Percentiles rank a stretch among this genome's conserved stretches.
phyloP scores from a whole-genome alignment of 2,888 invertebrate species.

The Netelia melanura region DNA sequence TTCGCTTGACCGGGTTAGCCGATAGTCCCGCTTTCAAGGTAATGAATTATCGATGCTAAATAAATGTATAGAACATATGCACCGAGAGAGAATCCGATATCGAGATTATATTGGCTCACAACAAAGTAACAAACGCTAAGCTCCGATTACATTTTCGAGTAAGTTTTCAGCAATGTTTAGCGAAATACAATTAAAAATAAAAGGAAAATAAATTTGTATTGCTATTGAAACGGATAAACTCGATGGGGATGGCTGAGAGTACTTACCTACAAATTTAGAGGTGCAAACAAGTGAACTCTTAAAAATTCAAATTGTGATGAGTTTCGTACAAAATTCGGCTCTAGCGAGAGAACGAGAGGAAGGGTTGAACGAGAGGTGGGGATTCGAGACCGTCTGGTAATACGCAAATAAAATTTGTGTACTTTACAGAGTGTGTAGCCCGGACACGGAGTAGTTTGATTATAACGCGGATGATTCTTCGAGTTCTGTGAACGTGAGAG shows the following conservation, averaged over 20 bases:
- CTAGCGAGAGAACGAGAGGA: neutral
- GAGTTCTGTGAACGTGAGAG: too few relatives aligned
- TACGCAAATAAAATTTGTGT: neutral
- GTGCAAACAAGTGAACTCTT: neutral
- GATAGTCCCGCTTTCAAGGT: slow-evolving; percentile 48
- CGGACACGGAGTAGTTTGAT: too few relatives aligned
- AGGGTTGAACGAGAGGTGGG: too few relatives aligned
- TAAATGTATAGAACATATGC: slow-evolving; percentile 3
- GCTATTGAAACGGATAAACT: neutral
- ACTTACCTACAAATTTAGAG: too few relatives aligned
- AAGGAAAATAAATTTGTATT: neutral
- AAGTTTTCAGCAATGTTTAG: neutral
- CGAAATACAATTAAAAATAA: slow-evolving; percentile 20
- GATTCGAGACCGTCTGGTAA: neutral
- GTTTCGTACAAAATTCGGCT: neutral
- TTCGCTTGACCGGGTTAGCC: slow-evolving; percentile 6
- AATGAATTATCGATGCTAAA: slow-evolving; percentile 48
- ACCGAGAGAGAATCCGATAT: slow-evolving; percentile 16
- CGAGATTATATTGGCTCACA: neutral
- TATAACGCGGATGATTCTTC: too few relatives aligned
- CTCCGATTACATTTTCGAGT: slow-evolving; percentile 1
- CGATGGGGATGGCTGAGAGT: neutral
- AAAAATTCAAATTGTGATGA: neutral
- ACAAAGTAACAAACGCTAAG: neutral
- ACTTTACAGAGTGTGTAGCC: too few relatives aligned